Base-by-base conservation (phyloP, 1,140 invertebrate species). In the Ips nitidus region DNA sequence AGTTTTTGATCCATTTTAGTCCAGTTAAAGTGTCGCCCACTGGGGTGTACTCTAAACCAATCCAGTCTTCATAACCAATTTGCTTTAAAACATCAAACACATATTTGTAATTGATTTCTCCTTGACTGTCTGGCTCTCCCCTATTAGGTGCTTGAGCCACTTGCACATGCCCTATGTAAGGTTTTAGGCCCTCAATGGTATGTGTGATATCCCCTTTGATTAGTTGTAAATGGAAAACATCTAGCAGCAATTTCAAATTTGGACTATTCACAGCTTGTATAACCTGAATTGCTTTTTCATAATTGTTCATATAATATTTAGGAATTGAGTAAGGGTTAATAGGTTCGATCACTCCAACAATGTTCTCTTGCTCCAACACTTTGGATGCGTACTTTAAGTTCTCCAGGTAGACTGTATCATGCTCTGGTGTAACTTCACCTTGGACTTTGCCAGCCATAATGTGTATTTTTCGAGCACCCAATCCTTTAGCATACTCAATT, bases 21-120 rank as follows among this genome's bases (percentile, higher is more conserved):
- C 92, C 92, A 58, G 86, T 84, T 2, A 81, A 79, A 1, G 89
- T 89, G 41, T 82, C 82, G 40, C 78, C 82, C 75, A 82, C 80
- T 4, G 94, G 94, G 74, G 87, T 91, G 79, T 97, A 97, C 81
- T 97, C 94, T 41, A 94, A 84, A 5, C 94, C 95, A 75, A 97
- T 88, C 85, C 90, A 96, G 59, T 89, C 93, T 38, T 84, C 81
- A 78, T 97, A 97, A 5, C 89, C 88, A 6, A n/a, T 42, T 39
- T 85, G 81, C 78, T 90, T 81, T n/a, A 97, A 77, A 0, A 89
- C 73, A 55, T 87, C 79, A 62, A 98, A 87, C 37, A 97, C 80
- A 79, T 94, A 95, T 53, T 82, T 78, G 76, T 92, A 97, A 80
- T 97, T 87, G 36, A 98, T 87, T 84, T 98, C 95, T n/a, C 95